Conservation (phyloP, 23 tunicate genomes). For the Corella eumyota region DNA sequence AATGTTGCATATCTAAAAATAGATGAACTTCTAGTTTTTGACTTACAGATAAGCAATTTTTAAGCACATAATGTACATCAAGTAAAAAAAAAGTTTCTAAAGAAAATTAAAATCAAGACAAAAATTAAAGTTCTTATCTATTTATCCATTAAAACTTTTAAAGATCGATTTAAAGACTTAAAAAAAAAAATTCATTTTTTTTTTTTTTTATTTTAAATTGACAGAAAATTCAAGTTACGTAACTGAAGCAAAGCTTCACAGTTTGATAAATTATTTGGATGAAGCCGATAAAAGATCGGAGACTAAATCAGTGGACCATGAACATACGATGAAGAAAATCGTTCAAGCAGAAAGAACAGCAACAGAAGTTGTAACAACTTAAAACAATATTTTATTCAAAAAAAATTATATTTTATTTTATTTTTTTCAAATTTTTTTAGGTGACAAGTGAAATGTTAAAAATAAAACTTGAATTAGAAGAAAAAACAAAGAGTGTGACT, state of each 20-base stretch:
- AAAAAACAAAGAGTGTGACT: constrained; percentile 66
- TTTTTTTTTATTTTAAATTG: constrained; percentile 1
- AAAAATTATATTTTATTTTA: constrained; percentile 3
- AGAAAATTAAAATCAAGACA: too few relatives aligned
- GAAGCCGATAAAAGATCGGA: constrained; percentile 40
- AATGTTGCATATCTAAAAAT: too few relatives aligned
- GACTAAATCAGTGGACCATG: constrained; percentile 5
- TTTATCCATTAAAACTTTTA: too few relatives aligned
- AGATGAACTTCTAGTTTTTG: background rate
- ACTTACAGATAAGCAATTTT: background rate
- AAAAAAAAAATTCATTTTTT: too few relatives aligned
- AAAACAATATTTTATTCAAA: constrained; percentile 3
- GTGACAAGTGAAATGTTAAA: constrained; percentile 72
- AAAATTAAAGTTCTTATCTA: too few relatives aligned
- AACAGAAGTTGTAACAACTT: constrained; percentile 21
- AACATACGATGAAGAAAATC: constrained; percentile 4
- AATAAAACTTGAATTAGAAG: constrained; percentile 55
- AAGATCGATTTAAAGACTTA: too few relatives aligned
- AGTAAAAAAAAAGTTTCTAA: too few relatives aligned
- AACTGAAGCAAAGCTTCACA: constrained; percentile 79
- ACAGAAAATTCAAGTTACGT: constrained; percentile 18
- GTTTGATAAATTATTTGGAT: constrained; percentile 60
- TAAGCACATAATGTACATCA: too few relatives aligned
- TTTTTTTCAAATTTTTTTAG: too few relatives aligned
- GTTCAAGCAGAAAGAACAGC: constrained; percentile 32